Evolutionary conservation across 2,888 invertebrate species (phyloP).

Genomic region (Thumatha senex): DNA sequence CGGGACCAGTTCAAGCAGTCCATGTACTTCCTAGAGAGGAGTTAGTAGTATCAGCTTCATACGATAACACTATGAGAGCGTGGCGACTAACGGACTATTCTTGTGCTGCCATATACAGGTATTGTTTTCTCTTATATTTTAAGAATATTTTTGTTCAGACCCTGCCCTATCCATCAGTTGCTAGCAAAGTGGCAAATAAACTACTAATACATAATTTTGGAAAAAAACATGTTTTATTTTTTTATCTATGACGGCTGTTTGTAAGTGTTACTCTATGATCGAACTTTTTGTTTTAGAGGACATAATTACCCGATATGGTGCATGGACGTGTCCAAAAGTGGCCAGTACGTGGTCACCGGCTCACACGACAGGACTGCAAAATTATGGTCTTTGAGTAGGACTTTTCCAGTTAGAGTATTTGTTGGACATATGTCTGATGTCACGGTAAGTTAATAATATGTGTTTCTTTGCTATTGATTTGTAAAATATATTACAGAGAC

Average conservation of each 20-base stretch:
- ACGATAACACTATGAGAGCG: conserved; percentile 90
- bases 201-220: too few relatives aligned
- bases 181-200: too few relatives aligned
- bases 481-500: too few relatives aligned
- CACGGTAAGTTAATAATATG: conserved; percentile 84
- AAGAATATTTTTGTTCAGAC: too few relatives aligned
- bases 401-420: conserved; percentile 92
- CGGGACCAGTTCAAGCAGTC: conserved; percentile 88
- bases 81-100: conserved; percentile 89
- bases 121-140: too few relatives aligned
- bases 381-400: conserved; percentile 91
- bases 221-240: too few relatives aligned
- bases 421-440: conserved; percentile 95
- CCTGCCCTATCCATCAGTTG: too few relatives aligned
- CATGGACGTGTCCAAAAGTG: conserved; percentile 86
- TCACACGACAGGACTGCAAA: conserved; percentile 92
- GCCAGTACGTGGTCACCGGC: conserved; percentile 89
- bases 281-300: conserved; percentile 78
- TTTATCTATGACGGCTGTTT: too few relatives aligned
- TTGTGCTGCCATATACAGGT: conserved; percentile 88
- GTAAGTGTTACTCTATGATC: too few relatives aligned
- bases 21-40: conserved; percentile 83
- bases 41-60: conserved; percentile 89
- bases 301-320: conserved; percentile 96
- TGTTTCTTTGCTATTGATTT: background rate